A percentile compares a stretch with the other conserved stretches of the same genome.
These are phyloP conservation scores for Tipula vernalis DNA, from an alignment of 2,888 invertebrate genomes.

Conservation along the genomic window DNA sequence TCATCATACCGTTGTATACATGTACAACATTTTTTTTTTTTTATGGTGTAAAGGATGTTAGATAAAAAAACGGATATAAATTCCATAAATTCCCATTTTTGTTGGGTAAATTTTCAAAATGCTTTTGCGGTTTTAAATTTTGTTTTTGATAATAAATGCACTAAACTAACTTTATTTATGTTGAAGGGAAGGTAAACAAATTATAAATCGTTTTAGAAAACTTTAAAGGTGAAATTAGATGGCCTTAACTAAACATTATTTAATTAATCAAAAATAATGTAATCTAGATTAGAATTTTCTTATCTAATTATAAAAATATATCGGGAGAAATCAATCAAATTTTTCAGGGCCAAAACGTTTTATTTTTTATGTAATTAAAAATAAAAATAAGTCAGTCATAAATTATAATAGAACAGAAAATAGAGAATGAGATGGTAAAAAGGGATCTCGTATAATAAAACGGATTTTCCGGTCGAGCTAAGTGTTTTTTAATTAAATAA, in stretches of 20 bases:
- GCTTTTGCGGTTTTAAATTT: background rate
- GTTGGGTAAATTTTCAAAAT: background rate
- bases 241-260: background rate
- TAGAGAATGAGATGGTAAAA: background rate
- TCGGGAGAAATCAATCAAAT: background rate
- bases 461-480: background rate
- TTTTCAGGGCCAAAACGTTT: background rate
- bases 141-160: background rate
- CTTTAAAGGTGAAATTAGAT: background rate
- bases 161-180: background rate
- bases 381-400: background rate
- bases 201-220: background rate
- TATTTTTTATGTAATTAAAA: background rate
- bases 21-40: background rate
- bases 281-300: background rate
- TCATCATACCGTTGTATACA: background rate
- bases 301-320: background rate
- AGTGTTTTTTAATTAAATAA: constrained; percentile 4
- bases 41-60: background rate
- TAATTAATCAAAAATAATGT: background rate
- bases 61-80: background rate
- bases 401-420: background rate
- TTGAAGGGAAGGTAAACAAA: background rate
- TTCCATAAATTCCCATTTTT: background rate
- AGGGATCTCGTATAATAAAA: background rate